Percentiles rank a stretch among this genome's conserved stretches.
These are phyloP conservation scores for Clepsis dumicolana DNA, from an alignment of 2,888 invertebrate species.

Conservation along the genomic window DNA sequence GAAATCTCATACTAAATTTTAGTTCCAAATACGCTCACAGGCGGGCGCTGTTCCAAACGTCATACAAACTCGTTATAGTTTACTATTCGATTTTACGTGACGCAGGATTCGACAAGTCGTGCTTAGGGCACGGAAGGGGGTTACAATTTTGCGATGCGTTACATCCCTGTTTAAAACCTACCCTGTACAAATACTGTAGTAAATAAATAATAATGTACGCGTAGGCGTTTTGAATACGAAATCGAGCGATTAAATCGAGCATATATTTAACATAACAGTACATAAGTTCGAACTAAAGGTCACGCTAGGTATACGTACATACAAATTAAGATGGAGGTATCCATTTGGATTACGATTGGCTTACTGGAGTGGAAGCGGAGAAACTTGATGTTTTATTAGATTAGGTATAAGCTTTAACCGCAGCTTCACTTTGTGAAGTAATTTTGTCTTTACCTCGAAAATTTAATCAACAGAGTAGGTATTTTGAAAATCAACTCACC, in stretches of 20 bases:
- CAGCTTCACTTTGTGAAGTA: background rate
- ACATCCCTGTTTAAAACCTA: background rate
- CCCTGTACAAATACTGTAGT: background rate
- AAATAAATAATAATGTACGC: slow-evolving; percentile 20
- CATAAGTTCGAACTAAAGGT: slow-evolving; percentile 11
- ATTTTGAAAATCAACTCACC: background rate
- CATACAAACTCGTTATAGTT: too few species aligned
- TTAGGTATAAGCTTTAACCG: slow-evolving; percentile 5
- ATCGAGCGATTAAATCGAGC: slow-evolving; percentile 21
- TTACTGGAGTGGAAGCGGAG: slow-evolving; percentile 3
- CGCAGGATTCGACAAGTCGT: too few species aligned
- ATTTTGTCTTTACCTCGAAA: background rate
- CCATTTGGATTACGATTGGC: slow-evolving; percentile 13
- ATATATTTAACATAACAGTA: slow-evolving; percentile 32
- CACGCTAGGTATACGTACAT: background rate
- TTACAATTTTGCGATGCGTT: background rate
- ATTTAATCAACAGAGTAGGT: background rate
- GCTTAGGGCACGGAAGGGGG: too few species aligned
- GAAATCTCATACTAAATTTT: too few species aligned
- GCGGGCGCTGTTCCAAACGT: too few species aligned
- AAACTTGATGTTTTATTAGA: slow-evolving; percentile 1
- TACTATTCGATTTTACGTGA: too few species aligned
- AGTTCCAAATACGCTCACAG: too few species aligned
- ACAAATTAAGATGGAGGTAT: slow-evolving; percentile 2
- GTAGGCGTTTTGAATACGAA: slow-evolving; percentile 23